Evolutionary conservation across 2,113 vertebrate genomes (phyloP).

Genomic region (Pycnonotus jocosus): DNA sequence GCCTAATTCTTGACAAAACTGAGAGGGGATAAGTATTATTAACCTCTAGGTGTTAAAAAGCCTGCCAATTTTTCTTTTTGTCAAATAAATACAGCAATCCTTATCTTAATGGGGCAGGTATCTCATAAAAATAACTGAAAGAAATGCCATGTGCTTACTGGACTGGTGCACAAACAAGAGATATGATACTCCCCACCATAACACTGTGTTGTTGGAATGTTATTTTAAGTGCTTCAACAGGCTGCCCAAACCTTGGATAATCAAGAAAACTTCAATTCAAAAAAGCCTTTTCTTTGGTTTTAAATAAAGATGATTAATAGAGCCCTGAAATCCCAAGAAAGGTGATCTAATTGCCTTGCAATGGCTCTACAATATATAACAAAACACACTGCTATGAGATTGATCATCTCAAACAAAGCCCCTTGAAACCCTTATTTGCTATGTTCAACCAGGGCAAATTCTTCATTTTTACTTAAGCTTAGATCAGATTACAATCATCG

Average conservation of each 20-base stretch:
- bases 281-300: background rate
- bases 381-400: background rate
- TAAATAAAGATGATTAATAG: background rate
- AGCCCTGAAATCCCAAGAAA: background rate
- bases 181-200: background rate
- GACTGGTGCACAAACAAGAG: background rate
- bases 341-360: slow-evolving; percentile 11
- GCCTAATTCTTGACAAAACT: background rate
- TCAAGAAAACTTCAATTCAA: background rate
- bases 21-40: background rate
- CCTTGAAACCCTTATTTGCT: background rate
- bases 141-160: background rate
- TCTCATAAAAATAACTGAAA: background rate
- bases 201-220: background rate
- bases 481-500: background rate
- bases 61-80: background rate
- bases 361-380: background rate
- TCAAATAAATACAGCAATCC: background rate
- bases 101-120: background rate
- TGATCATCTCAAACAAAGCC: background rate
- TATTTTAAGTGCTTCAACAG: background rate
- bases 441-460: background rate
- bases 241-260: background rate
- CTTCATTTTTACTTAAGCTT: background rate
- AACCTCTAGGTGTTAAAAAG: background rate